Evolutionary conservation across 2,797 vertebrate genomes (phyloP).

Genomic region (Choloepus didactylus): DNA sequence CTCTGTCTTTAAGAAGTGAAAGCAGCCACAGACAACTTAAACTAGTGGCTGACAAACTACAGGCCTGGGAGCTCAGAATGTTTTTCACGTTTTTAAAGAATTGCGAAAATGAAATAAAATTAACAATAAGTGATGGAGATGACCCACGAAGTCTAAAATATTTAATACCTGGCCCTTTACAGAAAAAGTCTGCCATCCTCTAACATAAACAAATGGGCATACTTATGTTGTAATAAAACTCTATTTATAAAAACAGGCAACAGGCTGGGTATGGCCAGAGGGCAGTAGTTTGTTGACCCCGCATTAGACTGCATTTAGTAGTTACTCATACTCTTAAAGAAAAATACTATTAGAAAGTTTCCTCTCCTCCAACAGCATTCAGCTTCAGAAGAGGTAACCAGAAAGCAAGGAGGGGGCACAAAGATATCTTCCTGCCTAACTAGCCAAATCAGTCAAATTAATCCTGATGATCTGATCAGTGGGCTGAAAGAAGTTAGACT

Average conservation of each 20-base stretch:
- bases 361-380: not conserved
- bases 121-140: not conserved
- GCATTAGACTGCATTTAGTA: not conserved
- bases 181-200: not conserved
- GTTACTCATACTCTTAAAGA: not conserved
- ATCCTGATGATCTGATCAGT: not conserved
- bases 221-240: not conserved
- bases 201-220: not conserved
- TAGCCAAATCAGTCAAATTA: not conserved
- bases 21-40: not conserved
- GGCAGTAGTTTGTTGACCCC: not conserved
- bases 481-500: not conserved
- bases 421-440: not conserved
- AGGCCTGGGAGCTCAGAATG: not conserved
- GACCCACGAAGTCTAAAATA: not conserved
- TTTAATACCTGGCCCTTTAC: not conserved
- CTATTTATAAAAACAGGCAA: not conserved
- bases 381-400: not conserved
- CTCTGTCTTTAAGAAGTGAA: not conserved
- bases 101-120: conserved; percentile 18
- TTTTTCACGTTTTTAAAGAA: not conserved
- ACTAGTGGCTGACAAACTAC: not conserved
- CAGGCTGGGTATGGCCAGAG: not conserved
- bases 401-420: not conserved
- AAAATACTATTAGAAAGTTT: not conserved